Evolutionary conservation across 2,113 vertebrate species (phyloP).

Genomic region (Phaethornis superciliosus): DNA sequence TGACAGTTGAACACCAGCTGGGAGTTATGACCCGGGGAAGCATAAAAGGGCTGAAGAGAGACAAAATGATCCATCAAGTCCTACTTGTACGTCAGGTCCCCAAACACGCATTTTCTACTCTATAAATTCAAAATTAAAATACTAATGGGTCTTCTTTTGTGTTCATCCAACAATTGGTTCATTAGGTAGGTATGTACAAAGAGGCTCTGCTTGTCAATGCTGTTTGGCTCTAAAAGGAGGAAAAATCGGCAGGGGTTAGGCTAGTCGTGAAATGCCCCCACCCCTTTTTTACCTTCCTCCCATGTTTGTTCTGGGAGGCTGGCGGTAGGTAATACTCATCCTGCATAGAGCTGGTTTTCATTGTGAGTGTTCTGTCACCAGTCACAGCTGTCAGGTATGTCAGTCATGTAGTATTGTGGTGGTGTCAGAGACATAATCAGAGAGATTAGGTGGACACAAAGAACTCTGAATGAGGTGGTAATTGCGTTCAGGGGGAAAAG

Average conservation of each 20-base stretch:
- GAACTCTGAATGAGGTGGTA: slow-evolving; percentile 76
- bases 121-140: slow-evolving; percentile 62
- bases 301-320: slow-evolving; percentile 42
- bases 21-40: background rate
- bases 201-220: slow-evolving; percentile 49
- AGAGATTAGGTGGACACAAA: slow-evolving; percentile 80
- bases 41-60: slow-evolving; percentile 1
- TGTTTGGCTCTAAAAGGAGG: slow-evolving; percentile 56
- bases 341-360: slow-evolving; percentile 64
- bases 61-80: slow-evolving; percentile 44
- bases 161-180: slow-evolving; percentile 41
- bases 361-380: slow-evolving; percentile 70
- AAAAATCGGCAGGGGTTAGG: slow-evolving; percentile 46
- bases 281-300: slow-evolving; percentile 62
- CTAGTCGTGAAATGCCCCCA: slow-evolving; percentile 34
- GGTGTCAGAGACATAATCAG: slow-evolving; percentile 76
- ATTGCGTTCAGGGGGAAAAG: slow-evolving; percentile 75
- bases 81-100: slow-evolving; percentile 40
- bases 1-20: slow-evolving; percentile 61
- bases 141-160: slow-evolving; percentile 57
- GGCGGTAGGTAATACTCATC: slow-evolving; percentile 72
- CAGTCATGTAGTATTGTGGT: slow-evolving; percentile 77
- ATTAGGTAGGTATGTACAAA: slow-evolving; percentile 67
- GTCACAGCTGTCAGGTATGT: slow-evolving; percentile 79
- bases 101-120: slow-evolving; percentile 46